Percentiles rank a stretch among this genome's conserved stretches.
Conservation (phyloP, 1,140 invertebrate species). For the Penaeus chinensis region DNA sequence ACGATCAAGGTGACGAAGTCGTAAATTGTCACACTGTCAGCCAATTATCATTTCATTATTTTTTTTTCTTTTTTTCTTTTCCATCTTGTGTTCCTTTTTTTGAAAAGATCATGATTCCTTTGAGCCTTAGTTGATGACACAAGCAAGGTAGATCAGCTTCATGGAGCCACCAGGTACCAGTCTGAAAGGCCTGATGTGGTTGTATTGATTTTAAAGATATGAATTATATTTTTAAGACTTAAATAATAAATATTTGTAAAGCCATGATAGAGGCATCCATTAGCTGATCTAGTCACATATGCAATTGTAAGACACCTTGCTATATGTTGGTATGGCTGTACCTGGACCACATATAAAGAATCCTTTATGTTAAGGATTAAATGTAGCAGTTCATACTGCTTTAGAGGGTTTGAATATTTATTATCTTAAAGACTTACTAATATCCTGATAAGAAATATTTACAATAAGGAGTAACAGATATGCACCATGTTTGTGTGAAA, state of each 20-base stretch:
- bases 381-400: background rate
- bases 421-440: too few species aligned
- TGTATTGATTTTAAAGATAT: conserved; percentile 18
- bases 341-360: conserved; percentile 2
- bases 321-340: conserved; percentile 44
- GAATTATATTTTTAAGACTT: background rate
- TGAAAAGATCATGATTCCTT: background rate
- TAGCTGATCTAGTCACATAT: conserved; percentile 60
- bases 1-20: conserved; percentile 58
- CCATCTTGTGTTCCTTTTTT: too few species aligned
- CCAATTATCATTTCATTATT: conserved; percentile 3
- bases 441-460: too few species aligned
- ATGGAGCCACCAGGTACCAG: conserved; percentile 15
- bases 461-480: too few species aligned
- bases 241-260: conserved; percentile 30
- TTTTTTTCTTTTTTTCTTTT: too few species aligned
- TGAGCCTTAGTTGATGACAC: conserved; percentile 7
- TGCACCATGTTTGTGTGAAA: too few species aligned
- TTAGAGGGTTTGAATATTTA: background rate
- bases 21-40: conserved; percentile 55
- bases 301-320: conserved; percentile 51
- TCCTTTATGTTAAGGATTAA: background rate
- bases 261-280: conserved; percentile 34
- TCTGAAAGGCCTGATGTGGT: conserved; percentile 9
- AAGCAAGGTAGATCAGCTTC: conserved; percentile 21